A percentile compares a stretch with the other conserved stretches of the same genome.
Conservation (phyloP, 2,113 vertebrate genomes). For the Potamarius usumacintae region DNA sequence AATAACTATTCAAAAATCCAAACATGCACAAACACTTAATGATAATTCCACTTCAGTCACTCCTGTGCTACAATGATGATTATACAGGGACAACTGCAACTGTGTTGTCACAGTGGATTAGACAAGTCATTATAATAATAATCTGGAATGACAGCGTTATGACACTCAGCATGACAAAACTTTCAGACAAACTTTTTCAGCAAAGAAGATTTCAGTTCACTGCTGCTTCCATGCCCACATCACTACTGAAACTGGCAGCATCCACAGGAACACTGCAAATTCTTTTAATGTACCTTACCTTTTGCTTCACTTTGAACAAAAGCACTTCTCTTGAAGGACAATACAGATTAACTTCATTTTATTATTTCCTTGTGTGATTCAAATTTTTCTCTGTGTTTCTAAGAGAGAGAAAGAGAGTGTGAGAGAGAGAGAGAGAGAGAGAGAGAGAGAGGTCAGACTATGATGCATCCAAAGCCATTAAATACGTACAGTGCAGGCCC, state of each 20-base stretch:
- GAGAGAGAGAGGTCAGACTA: conserved; percentile 14
- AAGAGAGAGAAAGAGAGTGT: background rate
- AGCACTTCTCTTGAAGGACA: conserved; percentile 27
- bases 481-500: conserved; percentile 1
- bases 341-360: conserved; percentile 36
- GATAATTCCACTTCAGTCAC: background rate
- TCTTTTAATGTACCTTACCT: conserved; percentile 25
- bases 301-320: conserved; percentile 31
- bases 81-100: background rate
- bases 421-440: background rate
- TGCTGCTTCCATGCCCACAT: conserved; percentile 44
- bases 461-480: conserved; percentile 23
- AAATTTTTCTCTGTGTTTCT: background rate
- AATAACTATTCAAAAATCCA: conserved; percentile 9
- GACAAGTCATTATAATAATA: conserved; percentile 48
- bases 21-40: conserved; percentile 6
- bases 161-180: conserved; percentile 55
- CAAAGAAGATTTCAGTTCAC: conserved; percentile 61
- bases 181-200: conserved; percentile 46
- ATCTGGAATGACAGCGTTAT: conserved; percentile 45
- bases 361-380: conserved; percentile 8
- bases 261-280: conserved; percentile 38
- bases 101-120: conserved; percentile 9
- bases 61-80: background rate
- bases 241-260: conserved; percentile 44